Evolutionary conservation across 2,113 vertebrate species (phyloP).

Genomic region (Arvicanthis niloticus): DNA sequence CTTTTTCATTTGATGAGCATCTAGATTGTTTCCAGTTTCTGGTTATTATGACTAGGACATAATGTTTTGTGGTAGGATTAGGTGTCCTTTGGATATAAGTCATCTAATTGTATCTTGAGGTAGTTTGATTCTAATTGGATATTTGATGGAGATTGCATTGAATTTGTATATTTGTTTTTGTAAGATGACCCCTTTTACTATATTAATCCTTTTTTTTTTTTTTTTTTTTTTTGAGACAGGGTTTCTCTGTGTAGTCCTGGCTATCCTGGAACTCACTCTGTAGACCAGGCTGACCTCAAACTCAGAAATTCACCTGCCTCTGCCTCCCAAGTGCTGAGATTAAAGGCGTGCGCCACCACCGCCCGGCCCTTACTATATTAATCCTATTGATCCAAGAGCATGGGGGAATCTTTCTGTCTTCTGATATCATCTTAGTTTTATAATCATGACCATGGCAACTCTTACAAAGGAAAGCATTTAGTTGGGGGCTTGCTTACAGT

Average conservation of each 20-base stretch:
- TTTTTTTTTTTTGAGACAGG: too few relatives aligned
- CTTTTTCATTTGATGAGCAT: neutral
- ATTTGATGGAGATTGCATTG: neutral
- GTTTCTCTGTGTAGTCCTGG: too few relatives aligned
- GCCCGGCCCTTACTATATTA: neutral
- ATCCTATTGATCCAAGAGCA: neutral
- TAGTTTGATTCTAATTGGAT: neutral
- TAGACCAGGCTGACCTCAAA: too few relatives aligned
- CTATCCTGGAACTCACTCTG: too few relatives aligned
- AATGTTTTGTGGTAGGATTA: neutral
- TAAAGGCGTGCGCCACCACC: too few relatives aligned
- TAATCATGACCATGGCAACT: neutral
- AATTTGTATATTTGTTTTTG: neutral
- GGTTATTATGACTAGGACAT: neutral
- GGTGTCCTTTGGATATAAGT: neutral
- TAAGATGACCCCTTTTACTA: neutral
- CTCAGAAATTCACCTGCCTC: too few relatives aligned
- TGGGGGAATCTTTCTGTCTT: neutral
- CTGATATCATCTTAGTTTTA: neutral
- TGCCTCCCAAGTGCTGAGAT: too few relatives aligned
- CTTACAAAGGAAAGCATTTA: neutral
- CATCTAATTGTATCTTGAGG: neutral
- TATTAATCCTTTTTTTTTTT: too few relatives aligned
- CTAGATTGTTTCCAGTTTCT: neutral
- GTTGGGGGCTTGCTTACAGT: neutral